These are phyloP conservation scores for Periophthalmodon schlosseri DNA, from an alignment of 2,113 vertebrate genomes.

Conservation along the genomic window DNA sequence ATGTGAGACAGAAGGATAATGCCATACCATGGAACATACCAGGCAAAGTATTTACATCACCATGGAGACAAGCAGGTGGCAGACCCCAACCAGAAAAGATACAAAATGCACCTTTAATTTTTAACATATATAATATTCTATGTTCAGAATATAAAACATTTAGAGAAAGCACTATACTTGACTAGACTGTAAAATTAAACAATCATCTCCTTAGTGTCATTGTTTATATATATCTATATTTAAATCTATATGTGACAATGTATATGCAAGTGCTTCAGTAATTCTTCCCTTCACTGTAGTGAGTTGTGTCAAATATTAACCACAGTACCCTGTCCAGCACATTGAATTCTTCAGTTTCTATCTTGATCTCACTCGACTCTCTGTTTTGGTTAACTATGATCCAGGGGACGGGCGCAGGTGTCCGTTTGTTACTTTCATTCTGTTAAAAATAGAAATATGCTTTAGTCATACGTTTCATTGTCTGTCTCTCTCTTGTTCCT, in stretches of 20 bases:
- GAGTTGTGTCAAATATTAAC: neutral
- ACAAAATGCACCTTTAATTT: neutral
- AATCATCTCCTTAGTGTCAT: too few species aligned
- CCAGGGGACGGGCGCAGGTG: conserved; percentile 71
- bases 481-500: neutral
- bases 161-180: neutral
- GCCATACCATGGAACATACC: too few species aligned
- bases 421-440: conserved; percentile 44
- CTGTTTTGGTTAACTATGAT: conserved; percentile 56
- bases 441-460: conserved; percentile 26
- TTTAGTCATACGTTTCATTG: neutral
- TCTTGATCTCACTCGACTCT: conserved; percentile 55
- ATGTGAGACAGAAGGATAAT: too few species aligned
- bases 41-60: too few species aligned
- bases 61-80: neutral
- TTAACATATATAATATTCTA: neutral
- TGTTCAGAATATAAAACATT: neutral
- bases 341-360: conserved; percentile 59
- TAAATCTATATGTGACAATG: too few species aligned
- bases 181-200: neutral
- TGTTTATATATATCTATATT: too few species aligned
- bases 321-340: conserved; percentile 66
- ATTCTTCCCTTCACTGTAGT: neutral
- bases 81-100: neutral
- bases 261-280: neutral